Evolutionary conservation across 2,888 invertebrate species (phyloP), one percentile per base, ranked within the genome.

Genomic region (Theodoxus fluviatilis): DNA sequence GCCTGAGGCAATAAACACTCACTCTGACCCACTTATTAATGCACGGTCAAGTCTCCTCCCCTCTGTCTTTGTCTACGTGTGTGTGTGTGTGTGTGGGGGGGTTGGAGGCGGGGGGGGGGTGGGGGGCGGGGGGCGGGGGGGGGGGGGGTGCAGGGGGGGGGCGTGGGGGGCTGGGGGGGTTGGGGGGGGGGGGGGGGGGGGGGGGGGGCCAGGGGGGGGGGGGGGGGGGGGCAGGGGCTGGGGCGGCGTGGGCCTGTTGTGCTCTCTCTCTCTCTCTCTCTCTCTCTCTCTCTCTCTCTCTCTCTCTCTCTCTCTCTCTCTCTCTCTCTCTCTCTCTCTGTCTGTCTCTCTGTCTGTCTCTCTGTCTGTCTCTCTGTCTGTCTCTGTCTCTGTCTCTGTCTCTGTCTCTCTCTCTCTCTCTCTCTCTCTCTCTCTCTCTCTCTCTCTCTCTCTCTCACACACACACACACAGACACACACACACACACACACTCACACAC

Each of bases 361-460:
- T 69, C 63, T 69, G 33, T 69, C 31, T 63, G 9, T n/a, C 37
- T 25, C 43, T 37, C 38, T 38, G 9, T 22, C 28, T 38, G 22
- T 55, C 28, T 40, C 22, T 40, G 28, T 25, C 28, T n/a, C 35
- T 15, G 6, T 6, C 38, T 57, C 28, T 38, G 31, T 57, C 40
- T 59, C 38, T 68, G 37, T 37, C 59, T 38, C 59, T 68, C 57
- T 38, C 37, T 68, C 68, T 68, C 28, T 59, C 40, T 57, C 38
- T 25, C 68, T 68, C 37, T 59, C 55, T 7, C 68, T 28, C n/a
- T 55, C 40, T 71, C 61, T 71, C 31, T 67, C 57, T 67, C 65
- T 55, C 49, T 40, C 43, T 66, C 55, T 40, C 66, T 25, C 49
- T 65, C 38, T 38, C 47, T 35, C 15, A 35, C 35, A 35, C 59